phyloP scores from a whole-genome alignment of 1,140 invertebrate genomes.

The Cotesia glomerata region DNA sequence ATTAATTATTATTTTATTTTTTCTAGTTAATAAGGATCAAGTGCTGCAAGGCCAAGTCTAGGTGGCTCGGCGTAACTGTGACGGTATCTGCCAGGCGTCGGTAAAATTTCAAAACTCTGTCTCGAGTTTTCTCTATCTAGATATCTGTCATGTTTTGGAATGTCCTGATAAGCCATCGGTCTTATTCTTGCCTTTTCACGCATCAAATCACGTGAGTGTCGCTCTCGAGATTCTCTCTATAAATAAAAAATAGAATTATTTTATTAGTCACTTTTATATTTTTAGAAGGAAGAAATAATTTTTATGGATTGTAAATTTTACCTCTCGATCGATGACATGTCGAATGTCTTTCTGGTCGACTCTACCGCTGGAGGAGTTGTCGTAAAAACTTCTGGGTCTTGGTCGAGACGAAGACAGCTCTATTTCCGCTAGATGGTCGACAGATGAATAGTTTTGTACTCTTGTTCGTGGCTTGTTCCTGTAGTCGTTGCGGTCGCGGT shows the following conservation, averaged over 20 bases:
- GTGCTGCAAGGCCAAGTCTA: constrained; percentile 62
- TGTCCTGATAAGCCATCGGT: constrained; percentile 62
- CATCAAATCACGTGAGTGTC: constrained; percentile 29
- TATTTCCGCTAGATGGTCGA: constrained; percentile 46
- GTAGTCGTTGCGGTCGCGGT: constrained; percentile 37
- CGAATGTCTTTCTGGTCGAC: constrained; percentile 50
- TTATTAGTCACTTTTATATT: neutral
- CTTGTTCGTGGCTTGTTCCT: constrained; percentile 51
- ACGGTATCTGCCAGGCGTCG: constrained; percentile 59
- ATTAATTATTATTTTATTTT: neutral
- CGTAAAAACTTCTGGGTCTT: constrained; percentile 59
- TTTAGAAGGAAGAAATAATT: neutral
- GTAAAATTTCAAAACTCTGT: constrained; percentile 54
- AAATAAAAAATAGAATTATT: constrained; percentile 12
- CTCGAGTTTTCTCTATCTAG: constrained; percentile 64
- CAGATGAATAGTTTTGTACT: constrained; percentile 51
- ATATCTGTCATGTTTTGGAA: constrained; percentile 65
- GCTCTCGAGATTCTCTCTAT: constrained; percentile 32
- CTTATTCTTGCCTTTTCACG: constrained; percentile 47
- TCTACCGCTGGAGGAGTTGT: constrained; percentile 50
- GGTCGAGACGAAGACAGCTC: constrained; percentile 46
- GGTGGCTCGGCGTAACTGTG: constrained; percentile 66
- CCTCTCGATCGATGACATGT: constrained; percentile 36
- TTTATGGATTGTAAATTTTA: constrained; percentile 8
- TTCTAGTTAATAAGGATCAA: constrained; percentile 61